Evolutionary conservation across 2,888 invertebrate species (phyloP), one percentile per base, ranked within the genome.

Genomic region (Cosmorhoe ocellata): DNA sequence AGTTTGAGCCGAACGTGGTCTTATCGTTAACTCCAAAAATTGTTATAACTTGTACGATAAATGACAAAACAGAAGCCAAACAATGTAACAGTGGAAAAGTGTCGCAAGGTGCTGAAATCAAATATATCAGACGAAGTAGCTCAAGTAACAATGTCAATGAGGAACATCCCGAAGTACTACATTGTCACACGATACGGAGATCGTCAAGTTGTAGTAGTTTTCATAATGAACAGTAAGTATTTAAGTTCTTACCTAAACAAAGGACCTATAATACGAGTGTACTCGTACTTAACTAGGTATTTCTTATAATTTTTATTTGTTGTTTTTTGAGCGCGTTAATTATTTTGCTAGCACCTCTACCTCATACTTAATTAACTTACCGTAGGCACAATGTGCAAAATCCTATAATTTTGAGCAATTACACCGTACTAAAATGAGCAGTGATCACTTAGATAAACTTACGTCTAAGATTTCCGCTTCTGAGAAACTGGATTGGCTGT

Each of bases 31-130:
- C 34, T 12, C 44, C 46, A 43, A 54, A 43, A 45, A 50, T 32
- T 48, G 48, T 48, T 50, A 59, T 53, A 56, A 66, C 49, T 47
- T 47, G 50, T 47, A 42, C 57, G 45, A 56, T 53, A 43, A 58
- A 53, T 68, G 67, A 50, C 32, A 70, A 67, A 64, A 73, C 46
- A 47, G 44, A 11, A 34, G 9, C 12, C 5, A 27, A 27, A 34
- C 51, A 56, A 39, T 58, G 40, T 53, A 33, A 41, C 40, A 50
- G 28, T 50, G 59, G 48, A 26, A 40, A 56, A 39, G 50, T 69
- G 61, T 63, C 58, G 54, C 67, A 64, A 69, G 27, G 52, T 50
- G 50, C 51, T 43, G 66, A 71, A 67, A 61, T 59, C 54, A 50
- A 60, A 55, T 64, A 65, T 56, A 48, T 57, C 32, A 63, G 57